A percentile compares a stretch with the other conserved stretches of the same genome.
phyloP scores from a whole-genome alignment of 2,113 vertebrate species.

The Lycocorax pyrrhopterus region DNA sequence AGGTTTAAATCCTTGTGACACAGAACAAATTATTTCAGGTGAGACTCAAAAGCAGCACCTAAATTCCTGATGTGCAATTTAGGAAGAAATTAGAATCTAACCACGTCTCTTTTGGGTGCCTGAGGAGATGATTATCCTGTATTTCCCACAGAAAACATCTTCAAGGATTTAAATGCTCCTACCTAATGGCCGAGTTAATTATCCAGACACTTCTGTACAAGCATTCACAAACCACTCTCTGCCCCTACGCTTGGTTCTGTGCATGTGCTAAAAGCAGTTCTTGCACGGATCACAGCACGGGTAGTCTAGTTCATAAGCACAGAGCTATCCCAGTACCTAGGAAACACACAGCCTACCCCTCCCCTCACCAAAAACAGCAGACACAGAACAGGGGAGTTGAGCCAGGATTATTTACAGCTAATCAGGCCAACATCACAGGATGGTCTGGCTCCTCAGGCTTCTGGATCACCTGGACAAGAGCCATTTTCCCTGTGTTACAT shows the following conservation, averaged over 20 bases:
- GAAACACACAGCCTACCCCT: not conserved
- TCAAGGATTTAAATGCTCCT: not conserved
- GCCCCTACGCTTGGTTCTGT: not conserved
- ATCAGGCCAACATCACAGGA: not conserved
- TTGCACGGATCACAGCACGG: accelerated
- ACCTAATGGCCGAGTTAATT: not conserved
- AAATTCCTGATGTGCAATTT: not conserved
- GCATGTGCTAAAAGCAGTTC: not conserved
- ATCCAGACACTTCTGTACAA: not conserved
- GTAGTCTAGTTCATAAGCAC: not conserved
- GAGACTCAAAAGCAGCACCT: not conserved
- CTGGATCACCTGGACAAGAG: slow-evolving; percentile 4
- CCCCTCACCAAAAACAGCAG: not conserved
- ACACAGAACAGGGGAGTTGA: not conserved
- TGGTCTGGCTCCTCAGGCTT: not conserved
- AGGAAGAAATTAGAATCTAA: not conserved
- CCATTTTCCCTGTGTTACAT: not conserved
- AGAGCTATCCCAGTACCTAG: not conserved
- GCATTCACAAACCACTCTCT: not conserved
- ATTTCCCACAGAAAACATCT: not conserved
- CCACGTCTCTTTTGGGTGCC: not conserved
- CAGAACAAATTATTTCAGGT: not conserved
- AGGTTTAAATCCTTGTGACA: not conserved
- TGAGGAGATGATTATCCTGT: not conserved
- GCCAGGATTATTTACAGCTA: not conserved